Evolutionary conservation across 1,140 invertebrate species (phyloP).

Genomic region (Campoletis sonorensis): DNA sequence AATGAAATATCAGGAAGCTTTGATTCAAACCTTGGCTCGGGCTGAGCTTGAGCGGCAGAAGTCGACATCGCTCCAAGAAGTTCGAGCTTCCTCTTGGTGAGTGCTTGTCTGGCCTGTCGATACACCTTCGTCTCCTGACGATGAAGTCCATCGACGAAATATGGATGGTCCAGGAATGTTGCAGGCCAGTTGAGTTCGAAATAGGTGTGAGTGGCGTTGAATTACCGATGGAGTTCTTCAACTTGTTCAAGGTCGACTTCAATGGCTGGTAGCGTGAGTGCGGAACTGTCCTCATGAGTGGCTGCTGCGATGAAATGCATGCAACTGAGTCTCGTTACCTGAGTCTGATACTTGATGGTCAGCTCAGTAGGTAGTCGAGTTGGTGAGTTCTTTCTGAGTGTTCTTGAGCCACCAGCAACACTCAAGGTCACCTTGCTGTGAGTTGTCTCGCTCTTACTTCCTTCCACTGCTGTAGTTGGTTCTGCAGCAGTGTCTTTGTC

Average conservation of each 20-base stretch:
- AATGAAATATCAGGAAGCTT: neutral
- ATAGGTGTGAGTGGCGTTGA: neutral
- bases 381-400: too few relatives aligned
- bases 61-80: too few relatives aligned
- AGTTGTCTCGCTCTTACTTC: too few relatives aligned
- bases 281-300: neutral
- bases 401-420: too few relatives aligned
- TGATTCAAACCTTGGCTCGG: neutral
- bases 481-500: too few relatives aligned
- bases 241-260: neutral
- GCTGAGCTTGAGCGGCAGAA: too few relatives aligned
- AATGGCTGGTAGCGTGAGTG: neutral
- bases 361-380: neutral
- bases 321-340: neutral
- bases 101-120: neutral
- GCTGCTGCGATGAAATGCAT: neutral
- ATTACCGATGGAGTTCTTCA: neutral
- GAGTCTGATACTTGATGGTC: neutral
- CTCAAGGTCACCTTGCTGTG: too few relatives aligned
- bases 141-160: neutral
- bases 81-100: neutral
- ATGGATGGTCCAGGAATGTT: neutral
- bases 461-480: too few relatives aligned
- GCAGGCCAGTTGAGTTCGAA: neutral
- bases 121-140: neutral